Conservation (phyloP, 2,797 vertebrate species). For the Sebastes flavidus region DNA sequence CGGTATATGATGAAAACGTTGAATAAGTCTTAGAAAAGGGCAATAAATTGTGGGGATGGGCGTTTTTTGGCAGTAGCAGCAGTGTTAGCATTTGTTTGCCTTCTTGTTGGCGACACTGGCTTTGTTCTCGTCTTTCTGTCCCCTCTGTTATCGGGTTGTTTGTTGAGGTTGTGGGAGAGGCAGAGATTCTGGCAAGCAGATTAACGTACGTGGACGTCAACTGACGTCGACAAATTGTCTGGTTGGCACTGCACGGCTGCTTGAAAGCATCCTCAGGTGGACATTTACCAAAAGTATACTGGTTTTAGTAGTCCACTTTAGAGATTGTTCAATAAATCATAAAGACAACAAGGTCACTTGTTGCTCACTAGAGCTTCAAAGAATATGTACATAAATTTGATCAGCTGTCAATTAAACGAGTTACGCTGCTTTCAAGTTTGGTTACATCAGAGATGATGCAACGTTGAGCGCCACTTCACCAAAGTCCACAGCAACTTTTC, state of each 20-base stretch:
- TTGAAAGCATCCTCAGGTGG: slow-evolving; percentile 18
- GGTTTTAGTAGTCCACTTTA: background rate
- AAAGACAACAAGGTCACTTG: background rate
- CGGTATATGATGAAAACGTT: slow-evolving; percentile 75
- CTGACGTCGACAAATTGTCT: background rate
- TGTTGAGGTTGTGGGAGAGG: slow-evolving; percentile 81
- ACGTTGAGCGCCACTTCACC: too few species aligned
- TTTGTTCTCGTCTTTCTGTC: slow-evolving; percentile 76
- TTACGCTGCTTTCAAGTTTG: background rate
- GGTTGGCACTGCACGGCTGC: background rate
- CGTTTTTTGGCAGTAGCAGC: slow-evolving; percentile 86
- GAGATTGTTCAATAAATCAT: background rate
- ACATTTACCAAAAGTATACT: background rate
- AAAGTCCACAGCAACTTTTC: too few species aligned
- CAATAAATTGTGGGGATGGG: slow-evolving; percentile 91
- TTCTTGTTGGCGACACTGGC: slow-evolving; percentile 87
- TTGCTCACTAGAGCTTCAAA: background rate
- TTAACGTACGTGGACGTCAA: background rate
- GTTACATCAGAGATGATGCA: background rate
- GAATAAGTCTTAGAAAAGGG: slow-evolving; percentile 83
- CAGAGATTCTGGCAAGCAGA: slow-evolving; percentile 48
- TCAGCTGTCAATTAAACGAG: background rate
- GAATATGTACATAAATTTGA: background rate
- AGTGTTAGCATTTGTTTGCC: slow-evolving; percentile 90
- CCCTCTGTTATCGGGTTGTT: slow-evolving; percentile 84